These are phyloP conservation scores for Muscicapa comitata DNA, from an alignment of 2,797 vertebrate species.

Conservation along the genomic window DNA sequence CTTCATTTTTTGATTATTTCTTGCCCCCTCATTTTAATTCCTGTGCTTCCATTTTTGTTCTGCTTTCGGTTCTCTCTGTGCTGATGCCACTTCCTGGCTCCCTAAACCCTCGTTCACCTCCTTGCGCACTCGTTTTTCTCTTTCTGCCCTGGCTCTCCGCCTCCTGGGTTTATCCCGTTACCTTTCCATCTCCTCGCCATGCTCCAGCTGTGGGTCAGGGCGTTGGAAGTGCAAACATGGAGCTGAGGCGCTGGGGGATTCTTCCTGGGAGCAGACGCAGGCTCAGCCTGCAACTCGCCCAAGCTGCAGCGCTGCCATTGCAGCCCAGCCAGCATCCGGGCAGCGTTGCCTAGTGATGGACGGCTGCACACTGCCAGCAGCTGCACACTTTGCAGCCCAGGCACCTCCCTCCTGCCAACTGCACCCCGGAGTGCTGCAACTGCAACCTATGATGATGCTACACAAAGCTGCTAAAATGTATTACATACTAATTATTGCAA, in stretches of 20 bases:
- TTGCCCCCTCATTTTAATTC: background rate
- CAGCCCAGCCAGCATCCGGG: conserved; percentile 27
- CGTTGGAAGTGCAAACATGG: fast-evolving
- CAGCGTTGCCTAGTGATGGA: conserved; percentile 62
- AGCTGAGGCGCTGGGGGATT: background rate
- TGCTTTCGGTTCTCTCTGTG: background rate
- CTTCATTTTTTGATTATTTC: background rate
- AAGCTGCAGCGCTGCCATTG: conserved; percentile 53
- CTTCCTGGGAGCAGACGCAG: background rate
- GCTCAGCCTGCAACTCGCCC: background rate
- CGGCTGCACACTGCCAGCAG: background rate
- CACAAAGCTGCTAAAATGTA: background rate
- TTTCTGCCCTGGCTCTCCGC: background rate
- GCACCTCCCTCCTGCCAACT: conserved; percentile 39
- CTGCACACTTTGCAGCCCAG: background rate
- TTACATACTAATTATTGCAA: background rate
- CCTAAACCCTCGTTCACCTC: background rate
- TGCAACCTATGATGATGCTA: background rate
- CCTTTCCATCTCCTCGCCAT: background rate
- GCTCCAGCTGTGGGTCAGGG: background rate
- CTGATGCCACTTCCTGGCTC: background rate
- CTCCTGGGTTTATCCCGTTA: background rate
- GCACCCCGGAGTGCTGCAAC: background rate
- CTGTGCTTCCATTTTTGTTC: background rate
- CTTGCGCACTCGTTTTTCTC: background rate